A percentile compares a stretch with the other conserved stretches of the same genome.
Evolutionary conservation across 2,797 vertebrate genomes (phyloP).

Genomic region (Euthynnus affinis): DNA sequence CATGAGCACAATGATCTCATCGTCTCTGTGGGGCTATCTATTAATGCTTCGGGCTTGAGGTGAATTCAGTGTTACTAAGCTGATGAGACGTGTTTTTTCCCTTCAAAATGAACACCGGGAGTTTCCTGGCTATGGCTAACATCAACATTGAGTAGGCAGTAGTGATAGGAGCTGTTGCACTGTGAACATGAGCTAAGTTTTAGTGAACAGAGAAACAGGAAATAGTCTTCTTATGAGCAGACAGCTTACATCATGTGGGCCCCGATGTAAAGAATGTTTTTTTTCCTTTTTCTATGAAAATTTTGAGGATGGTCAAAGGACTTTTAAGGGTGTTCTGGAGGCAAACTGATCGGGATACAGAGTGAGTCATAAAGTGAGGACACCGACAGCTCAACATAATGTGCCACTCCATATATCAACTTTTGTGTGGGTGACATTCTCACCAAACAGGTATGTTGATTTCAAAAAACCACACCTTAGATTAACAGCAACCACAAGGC

Average conservation of each 20-base stretch:
- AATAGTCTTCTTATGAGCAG: conserved; percentile 27
- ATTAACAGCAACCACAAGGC: neutral
- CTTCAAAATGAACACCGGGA: conserved; percentile 16
- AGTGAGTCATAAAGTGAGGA: neutral
- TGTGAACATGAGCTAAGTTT: neutral
- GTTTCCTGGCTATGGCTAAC: conserved; percentile 41
- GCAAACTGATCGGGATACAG: neutral
- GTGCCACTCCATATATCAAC: neutral
- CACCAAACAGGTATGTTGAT: conserved; percentile 4
- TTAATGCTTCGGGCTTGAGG: conserved; percentile 52
- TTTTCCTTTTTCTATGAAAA: conserved; percentile 12
- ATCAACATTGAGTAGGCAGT: conserved; percentile 41
- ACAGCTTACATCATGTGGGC: conserved; percentile 17
- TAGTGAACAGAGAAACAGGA: conserved; percentile 12
- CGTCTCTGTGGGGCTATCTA: conserved; percentile 45
- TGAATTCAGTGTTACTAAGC: conserved; percentile 37
- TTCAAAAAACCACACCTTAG: conserved; percentile 11
- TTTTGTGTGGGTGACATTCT: neutral
- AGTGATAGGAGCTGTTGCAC: conserved; percentile 13
- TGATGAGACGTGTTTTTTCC: conserved; percentile 36
- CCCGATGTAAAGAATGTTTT: conserved; percentile 23
- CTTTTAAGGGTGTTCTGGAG: neutral
- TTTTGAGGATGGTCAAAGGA: neutral
- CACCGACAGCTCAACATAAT: neutral
- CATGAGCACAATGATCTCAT: conserved; percentile 65